phyloP scores from a whole-genome alignment of 2,888 invertebrate genomes.

The Ophion ventricosus region DNA sequence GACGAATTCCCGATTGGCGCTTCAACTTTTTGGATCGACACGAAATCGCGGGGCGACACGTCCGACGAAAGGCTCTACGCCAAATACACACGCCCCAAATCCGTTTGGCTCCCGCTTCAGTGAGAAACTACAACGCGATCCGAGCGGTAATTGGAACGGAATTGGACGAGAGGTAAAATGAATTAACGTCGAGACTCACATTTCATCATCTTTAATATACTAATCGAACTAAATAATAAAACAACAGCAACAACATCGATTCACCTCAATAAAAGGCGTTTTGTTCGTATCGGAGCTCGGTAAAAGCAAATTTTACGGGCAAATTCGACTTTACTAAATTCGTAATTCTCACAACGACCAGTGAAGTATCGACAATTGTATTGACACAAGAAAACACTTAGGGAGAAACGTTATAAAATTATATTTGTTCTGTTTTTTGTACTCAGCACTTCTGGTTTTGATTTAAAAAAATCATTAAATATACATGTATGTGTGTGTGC shows the following conservation, averaged over 20 bases:
- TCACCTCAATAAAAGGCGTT: not conserved
- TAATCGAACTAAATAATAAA: constrained; percentile 18
- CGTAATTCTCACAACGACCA: not conserved
- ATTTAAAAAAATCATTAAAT: constrained; percentile 44
- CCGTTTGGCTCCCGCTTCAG: constrained; percentile 63
- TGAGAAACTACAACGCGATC: constrained; percentile 24
- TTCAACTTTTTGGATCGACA: constrained; percentile 59
- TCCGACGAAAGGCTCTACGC: constrained; percentile 59
- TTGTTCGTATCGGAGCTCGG: not conserved
- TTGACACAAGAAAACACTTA: not conserved
- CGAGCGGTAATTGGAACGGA: too few relatives aligned
- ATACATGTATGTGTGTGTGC: constrained; percentile 35
- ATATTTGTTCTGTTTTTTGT: constrained; percentile 28
- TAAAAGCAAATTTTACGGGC: constrained; percentile 7
- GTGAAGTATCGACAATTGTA: not conserved
- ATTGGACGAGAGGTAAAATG: not conserved
- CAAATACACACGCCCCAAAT: constrained; percentile 66
- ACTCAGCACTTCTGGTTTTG: constrained; percentile 5
- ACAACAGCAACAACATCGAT: constrained; percentile 10
- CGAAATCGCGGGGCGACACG: constrained; percentile 13
- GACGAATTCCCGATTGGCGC: not conserved
- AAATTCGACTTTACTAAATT: not conserved
- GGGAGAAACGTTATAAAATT: constrained; percentile 1
- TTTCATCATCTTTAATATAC: constrained; percentile 34
- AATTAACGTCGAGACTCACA: not conserved